Conservation (phyloP, 2,113 vertebrate species). For the Oncorhynchus keta region DNA sequence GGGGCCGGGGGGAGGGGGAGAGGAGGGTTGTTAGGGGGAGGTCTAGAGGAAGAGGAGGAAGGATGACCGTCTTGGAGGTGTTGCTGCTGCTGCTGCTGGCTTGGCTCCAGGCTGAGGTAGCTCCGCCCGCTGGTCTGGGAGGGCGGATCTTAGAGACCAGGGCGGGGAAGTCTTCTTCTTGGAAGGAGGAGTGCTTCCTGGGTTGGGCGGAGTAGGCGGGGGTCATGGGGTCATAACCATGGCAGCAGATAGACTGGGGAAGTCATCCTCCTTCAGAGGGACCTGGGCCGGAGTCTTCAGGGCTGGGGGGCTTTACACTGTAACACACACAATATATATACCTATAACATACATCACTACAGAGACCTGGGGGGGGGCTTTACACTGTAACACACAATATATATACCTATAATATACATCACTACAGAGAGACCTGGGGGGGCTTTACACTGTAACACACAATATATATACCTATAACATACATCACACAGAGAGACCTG, state of each 20-base stretch:
- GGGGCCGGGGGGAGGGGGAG: conserved; percentile 40
- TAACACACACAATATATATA: not conserved
- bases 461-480: no score
- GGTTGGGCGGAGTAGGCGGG: conserved; percentile 74
- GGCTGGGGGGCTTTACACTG: conserved; percentile 62
- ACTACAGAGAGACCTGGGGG: no score
- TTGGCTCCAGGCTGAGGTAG: conserved; percentile 84
- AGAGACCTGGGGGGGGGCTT: no score
- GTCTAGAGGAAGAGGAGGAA: conserved; percentile 48
- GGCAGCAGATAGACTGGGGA: conserved; percentile 83
- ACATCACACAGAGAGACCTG: no score
- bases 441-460: no score
- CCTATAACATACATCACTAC: not conserved
- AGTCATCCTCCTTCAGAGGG: conserved; percentile 91
- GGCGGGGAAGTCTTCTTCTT: conserved; percentile 96
- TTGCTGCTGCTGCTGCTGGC: conserved; percentile 40
- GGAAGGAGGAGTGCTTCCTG: conserved; percentile 80
- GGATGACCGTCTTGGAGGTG: conserved; percentile 64
- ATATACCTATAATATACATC: no score
- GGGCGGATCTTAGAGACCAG: conserved; percentile 84
- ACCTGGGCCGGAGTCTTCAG: conserved; percentile 50
- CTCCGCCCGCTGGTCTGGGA: conserved; percentile 64
- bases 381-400: no score
- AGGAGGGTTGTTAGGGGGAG: conserved; percentile 27
- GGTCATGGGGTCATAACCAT: conserved; percentile 64